These are phyloP conservation scores for Alligator sinensis DNA, from an alignment of 2,113 vertebrate genomes.

Conservation along the genomic window DNA sequence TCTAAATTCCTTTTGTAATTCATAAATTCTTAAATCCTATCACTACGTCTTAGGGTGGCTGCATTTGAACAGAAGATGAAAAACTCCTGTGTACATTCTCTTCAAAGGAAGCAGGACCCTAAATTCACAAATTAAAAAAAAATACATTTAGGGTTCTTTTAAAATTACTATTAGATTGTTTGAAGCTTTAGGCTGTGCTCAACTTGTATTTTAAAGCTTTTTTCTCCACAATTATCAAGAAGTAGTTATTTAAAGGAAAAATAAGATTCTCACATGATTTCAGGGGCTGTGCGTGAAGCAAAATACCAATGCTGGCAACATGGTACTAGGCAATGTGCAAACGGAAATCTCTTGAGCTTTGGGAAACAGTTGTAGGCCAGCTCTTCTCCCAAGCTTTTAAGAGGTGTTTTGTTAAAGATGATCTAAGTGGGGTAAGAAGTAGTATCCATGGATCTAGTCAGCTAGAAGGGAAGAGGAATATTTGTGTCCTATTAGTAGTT, in stretches of 20 bases:
- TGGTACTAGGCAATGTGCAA: not conserved
- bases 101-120: not conserved
- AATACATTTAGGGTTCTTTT: not conserved
- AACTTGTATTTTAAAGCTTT: not conserved
- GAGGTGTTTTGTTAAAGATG: not conserved
- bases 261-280: not conserved
- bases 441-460: not conserved
- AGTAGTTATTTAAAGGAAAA: not conserved
- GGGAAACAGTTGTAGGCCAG: not conserved
- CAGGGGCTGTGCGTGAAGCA: not conserved
- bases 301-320: not conserved
- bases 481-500: not conserved
- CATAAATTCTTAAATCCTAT: not conserved
- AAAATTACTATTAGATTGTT: rapidly evolving
- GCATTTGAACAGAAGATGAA: not conserved
- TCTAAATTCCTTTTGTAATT: not conserved
- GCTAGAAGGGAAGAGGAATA: not conserved
- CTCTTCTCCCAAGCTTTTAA: not conserved
- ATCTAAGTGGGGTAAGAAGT: rapidly evolving
- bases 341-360: not conserved
- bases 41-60: not conserved
- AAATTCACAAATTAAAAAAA: too few species aligned
- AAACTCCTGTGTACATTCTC: not conserved
- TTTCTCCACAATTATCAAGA: not conserved
- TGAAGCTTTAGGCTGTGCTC: not conserved